phyloP scores from a whole-genome alignment of 2,113 vertebrate genomes.

The Callorhinus ursinus region DNA sequence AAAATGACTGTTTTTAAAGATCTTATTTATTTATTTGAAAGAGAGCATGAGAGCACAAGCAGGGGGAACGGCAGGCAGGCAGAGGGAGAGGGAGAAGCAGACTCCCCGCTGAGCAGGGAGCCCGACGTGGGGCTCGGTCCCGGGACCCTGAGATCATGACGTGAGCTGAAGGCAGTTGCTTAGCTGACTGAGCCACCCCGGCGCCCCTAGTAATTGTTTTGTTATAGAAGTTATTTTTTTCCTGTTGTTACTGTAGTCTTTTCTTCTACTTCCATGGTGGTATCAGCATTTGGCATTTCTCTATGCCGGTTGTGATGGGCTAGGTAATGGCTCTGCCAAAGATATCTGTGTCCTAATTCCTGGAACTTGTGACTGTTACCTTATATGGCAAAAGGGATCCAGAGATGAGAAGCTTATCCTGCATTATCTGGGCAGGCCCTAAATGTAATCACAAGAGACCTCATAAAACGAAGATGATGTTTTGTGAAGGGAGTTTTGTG shows the following conservation, averaged over 20 bases:
- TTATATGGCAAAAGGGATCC: not conserved
- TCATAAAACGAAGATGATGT: not conserved
- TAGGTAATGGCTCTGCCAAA: not conserved
- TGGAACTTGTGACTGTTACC: not conserved
- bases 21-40: not conserved
- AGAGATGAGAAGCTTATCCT: not conserved
- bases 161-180: no score
- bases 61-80: no score
- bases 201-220: not conserved
- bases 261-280: not conserved
- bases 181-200: no score
- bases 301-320: not conserved
- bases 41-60: no score
- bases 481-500: not conserved
- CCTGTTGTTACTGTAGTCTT: not conserved
- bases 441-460: not conserved
- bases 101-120: no score
- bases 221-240: not conserved
- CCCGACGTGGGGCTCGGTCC: no score
- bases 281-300: not conserved
- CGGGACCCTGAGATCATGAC: no score
- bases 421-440: not conserved
- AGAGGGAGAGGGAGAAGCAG: no score
- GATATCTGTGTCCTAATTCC: not conserved
- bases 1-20: not conserved